Evolutionary conservation across 2,113 vertebrate species (phyloP), one percentile per base, ranked within the genome.

Genomic region (Lathamus discolor): DNA sequence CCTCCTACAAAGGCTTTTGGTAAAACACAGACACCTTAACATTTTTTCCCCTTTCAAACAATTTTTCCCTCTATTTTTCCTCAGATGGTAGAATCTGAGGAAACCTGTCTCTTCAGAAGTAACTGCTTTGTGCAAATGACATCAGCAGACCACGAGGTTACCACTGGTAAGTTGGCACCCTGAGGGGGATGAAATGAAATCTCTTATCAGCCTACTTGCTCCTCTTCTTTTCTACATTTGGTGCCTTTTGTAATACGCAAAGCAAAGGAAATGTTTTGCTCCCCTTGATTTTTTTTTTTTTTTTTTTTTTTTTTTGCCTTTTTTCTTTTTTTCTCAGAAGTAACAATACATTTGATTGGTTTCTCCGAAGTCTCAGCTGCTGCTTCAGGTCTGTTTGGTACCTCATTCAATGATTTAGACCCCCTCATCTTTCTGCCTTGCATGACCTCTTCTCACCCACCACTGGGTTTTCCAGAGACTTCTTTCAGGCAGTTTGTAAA

Each of bases 101-200:
- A 95, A 92, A 75, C 22, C 87, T 96, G 81, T 35, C 88, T 97
- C 95, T 97, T 97, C 95, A 96, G 96, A 97, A 97, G 97, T 93
- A 94, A 57, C 51, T 72, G 93, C 95, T 95, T 95, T 95, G 89
- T 89, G 88, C 10, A 41, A 92, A 95, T 97, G 95, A 95, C 82
- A 90, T 96, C 83, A 88, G 97, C 95, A 84, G 41, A 75, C 93
- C 96, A 88, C 14, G 81, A 96, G 96, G 92, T 96, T 92, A 87
- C 90, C 85, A 79, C 89, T 70, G 82, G 94, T 86, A 95, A 92
- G 93, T 37, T 35, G 93, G 92, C 92, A 83, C 93, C 87, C 96
- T 94, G 97, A 95, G 92, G 96, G 94, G 83, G 85, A 96, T 96
- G 91, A 97, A 97, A 84, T 41, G 62, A 72, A 95, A 90, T 84